Base-by-base conservation (phyloP, 2,113 vertebrate species). In the Crocuta crocuta region DNA sequence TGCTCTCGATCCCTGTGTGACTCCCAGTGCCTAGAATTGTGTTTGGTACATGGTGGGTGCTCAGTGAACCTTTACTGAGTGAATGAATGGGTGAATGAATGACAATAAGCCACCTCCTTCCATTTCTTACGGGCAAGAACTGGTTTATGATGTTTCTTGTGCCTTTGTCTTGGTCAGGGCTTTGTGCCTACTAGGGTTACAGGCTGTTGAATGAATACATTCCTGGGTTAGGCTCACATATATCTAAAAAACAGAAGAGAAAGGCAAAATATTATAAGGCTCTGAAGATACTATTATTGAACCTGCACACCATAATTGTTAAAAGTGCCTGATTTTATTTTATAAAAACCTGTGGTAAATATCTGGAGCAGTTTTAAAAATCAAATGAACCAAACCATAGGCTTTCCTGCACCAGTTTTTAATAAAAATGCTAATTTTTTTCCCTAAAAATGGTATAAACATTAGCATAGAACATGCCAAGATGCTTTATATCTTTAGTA, bases 321-420 rank as follows among this genome's bases (percentile, higher is more conserved):
- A 84, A 86, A 94, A 95, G 76, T 86, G 28, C 7, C 11, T 92
- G 33, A n/a, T 87, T 86, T 91, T 71, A 84, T 84, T 96, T 95
- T 73, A 73, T 79, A 88, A 90, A 80, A 92, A 78, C 28, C 58
- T 73, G 11, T 65, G 63, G 86, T 92, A 94, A 95, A 82, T 11
- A 65, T 91, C 24, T 88, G 19, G 79, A 84, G 6, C 17, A 89
- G 35, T 45, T 96, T 93, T 71, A 97, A 48, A 95, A 97, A 58
- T 23, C 45, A 94, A 82, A 73, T 35, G 53, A 88, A 71, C 11
- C 33, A 93, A 86, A 84, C 89, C 50, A 71, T 48, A 92, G 66
- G 31, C 70, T 74, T 93, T 31, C 55, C 33, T 92, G 33, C 28
- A 87, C 17, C 35, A 65, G 26, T 81, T 97, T 91, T 96, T 93